A percentile compares a stretch with the other conserved stretches of the same genome.
phyloP scores from a whole-genome alignment of 2,113 vertebrate species.

The Vireo altiloquus region DNA sequence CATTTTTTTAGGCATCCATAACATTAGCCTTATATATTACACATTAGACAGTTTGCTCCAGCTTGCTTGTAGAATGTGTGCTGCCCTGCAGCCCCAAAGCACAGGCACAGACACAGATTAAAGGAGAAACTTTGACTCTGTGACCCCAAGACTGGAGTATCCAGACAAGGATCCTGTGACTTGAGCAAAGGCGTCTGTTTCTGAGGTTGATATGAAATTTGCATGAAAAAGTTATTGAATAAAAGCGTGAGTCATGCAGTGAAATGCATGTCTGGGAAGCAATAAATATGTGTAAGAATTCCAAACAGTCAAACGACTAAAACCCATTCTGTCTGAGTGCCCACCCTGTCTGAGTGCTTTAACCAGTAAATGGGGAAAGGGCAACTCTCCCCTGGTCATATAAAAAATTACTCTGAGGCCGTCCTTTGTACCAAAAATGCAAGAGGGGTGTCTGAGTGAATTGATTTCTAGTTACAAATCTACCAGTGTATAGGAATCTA shows the following conservation, averaged over 20 bases:
- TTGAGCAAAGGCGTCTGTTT: neutral
- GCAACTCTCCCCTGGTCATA: neutral
- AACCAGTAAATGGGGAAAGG: neutral
- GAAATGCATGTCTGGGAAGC: neutral
- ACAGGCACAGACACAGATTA: neutral
- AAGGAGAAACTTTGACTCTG: neutral
- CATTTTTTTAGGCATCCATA: neutral
- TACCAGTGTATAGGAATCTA: neutral
- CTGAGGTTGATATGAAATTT: neutral
- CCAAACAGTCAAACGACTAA: rapidly evolving
- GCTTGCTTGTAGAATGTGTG: neutral
- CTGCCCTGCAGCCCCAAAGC: neutral
- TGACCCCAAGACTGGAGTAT: rapidly evolving
- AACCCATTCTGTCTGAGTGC: neutral
- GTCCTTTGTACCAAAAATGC: neutral
- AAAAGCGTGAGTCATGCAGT: neutral
- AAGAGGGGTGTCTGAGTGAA: neutral
- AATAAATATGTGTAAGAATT: neutral
- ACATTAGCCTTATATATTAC: neutral
- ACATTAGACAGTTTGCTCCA: neutral
- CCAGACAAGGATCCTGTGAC: neutral
- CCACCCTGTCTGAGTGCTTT: neutral
- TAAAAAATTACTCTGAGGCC: neutral
- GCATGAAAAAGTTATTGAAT: neutral
- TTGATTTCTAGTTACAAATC: neutral